Evolutionary conservation across 2,113 vertebrate species (phyloP).

Genomic region (Ramphastos sulfuratus): DNA sequence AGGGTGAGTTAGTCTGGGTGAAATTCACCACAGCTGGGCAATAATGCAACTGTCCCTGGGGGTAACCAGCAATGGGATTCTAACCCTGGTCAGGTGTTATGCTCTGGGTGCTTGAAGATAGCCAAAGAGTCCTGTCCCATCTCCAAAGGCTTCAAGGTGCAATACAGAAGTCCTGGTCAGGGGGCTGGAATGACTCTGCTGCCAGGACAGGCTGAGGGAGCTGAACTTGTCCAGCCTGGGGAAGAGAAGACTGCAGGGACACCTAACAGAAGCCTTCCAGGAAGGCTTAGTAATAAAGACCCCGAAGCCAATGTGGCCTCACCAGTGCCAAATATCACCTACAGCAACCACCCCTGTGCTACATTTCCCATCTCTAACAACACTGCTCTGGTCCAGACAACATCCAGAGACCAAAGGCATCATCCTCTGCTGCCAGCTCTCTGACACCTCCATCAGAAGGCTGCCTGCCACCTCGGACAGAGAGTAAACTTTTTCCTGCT

Average conservation of each 20-base stretch:
- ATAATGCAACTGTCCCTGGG: conserved; percentile 48
- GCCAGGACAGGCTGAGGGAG: too few relatives aligned
- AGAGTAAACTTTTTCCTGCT: not conserved
- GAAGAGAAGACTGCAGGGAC: too few relatives aligned
- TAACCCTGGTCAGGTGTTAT: not conserved
- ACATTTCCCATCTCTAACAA: not conserved
- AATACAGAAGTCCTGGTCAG: not conserved
- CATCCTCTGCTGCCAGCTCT: not conserved
- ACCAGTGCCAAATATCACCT: not conserved
- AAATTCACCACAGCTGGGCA: conserved; percentile 43
- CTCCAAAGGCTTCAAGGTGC: not conserved
- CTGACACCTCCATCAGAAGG: not conserved
- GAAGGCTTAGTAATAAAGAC: too few relatives aligned
- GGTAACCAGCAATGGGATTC: conserved; percentile 13
- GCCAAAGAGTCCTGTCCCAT: not conserved
- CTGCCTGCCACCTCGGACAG: not conserved
- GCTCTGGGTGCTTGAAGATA: not conserved
- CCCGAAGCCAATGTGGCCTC: too few relatives aligned
- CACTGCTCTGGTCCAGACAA: not conserved
- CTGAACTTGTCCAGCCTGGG: too few relatives aligned
- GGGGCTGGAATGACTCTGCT: too few relatives aligned
- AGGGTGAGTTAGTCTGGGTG: conserved; percentile 61
- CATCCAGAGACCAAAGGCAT: not conserved
- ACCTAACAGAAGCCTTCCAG: too few relatives aligned
- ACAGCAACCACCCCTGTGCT: not conserved